phyloP scores from a whole-genome alignment of 2,797 vertebrate species.

The Nyctibius grandis region DNA sequence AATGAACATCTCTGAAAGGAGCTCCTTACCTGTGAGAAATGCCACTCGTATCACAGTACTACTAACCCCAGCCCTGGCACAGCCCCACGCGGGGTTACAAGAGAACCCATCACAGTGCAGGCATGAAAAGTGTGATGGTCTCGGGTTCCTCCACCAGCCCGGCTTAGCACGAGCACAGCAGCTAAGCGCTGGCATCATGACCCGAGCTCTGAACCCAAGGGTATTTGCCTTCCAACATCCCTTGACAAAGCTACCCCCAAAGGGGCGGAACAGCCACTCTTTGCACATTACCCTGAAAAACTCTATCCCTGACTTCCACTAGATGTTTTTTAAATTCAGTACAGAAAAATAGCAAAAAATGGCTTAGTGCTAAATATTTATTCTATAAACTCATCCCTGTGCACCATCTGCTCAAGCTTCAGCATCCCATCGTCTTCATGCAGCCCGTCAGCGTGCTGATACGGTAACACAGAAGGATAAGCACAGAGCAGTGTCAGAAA shows the following conservation, averaged over 20 bases:
- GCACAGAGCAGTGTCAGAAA: not conserved
- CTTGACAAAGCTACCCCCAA: not conserved
- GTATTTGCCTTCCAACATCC: not conserved
- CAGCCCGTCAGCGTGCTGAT: not conserved
- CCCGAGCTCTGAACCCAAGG: not conserved
- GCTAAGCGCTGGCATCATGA: not conserved
- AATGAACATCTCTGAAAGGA: not conserved
- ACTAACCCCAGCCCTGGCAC: not conserved
- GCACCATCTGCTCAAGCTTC: conserved; percentile 41
- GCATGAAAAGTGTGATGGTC: fast-evolving
- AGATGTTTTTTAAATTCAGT: conserved; percentile 12
- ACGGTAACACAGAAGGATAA: not conserved
- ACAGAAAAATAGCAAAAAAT: conserved; percentile 10
- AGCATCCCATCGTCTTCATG: not conserved
- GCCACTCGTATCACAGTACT: not conserved
- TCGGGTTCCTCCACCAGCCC: not conserved
- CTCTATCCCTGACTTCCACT: not conserved
- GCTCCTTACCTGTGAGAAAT: not conserved
- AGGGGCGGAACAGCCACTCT: not conserved
- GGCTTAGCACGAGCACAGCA: not conserved
- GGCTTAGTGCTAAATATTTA: conserved; percentile 47
- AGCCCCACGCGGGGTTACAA: not conserved
- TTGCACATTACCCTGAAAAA: not conserved
- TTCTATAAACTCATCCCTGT: conserved; percentile 1
- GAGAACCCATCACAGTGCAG: fast-evolving